Conservation (phyloP, 2,797 vertebrate species). For the Semotilus atromaculatus region DNA sequence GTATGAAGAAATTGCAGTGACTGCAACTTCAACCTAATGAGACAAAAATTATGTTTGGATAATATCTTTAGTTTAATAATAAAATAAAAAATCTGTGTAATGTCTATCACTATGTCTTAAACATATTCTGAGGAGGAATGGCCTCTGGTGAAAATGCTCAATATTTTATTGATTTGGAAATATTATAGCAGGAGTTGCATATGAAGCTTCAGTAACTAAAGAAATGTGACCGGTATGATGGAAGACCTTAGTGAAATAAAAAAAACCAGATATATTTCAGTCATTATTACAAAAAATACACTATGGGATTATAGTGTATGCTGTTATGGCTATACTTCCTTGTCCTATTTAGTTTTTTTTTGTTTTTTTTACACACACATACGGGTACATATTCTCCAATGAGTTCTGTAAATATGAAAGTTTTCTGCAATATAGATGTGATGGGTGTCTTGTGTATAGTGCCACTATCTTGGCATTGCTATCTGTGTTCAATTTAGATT, state of each 20-base stretch:
- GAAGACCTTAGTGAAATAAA: background rate
- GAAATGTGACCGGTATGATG: background rate
- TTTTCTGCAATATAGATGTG: background rate
- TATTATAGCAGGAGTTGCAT: conserved; percentile 15
- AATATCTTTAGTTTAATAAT: background rate
- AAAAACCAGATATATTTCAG: background rate
- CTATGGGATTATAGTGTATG: background rate
- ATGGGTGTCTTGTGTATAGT: background rate
- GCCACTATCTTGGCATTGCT: background rate
- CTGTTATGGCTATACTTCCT: background rate
- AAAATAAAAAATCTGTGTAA: background rate
- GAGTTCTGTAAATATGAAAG: background rate
- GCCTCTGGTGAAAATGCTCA: conserved; percentile 14
- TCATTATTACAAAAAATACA: conserved; percentile 10
- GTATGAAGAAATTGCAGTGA: background rate
- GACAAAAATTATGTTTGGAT: background rate
- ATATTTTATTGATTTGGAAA: conserved; percentile 27
- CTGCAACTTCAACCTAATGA: background rate
- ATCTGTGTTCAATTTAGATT: background rate
- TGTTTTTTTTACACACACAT: background rate
- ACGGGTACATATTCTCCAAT: background rate
- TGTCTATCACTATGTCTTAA: background rate
- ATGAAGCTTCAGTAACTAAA: background rate
- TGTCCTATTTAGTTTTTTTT: background rate
- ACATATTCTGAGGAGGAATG: background rate